Conservation (phyloP, 1,140 invertebrate genomes). For the Penaeus vannamei region DNA sequence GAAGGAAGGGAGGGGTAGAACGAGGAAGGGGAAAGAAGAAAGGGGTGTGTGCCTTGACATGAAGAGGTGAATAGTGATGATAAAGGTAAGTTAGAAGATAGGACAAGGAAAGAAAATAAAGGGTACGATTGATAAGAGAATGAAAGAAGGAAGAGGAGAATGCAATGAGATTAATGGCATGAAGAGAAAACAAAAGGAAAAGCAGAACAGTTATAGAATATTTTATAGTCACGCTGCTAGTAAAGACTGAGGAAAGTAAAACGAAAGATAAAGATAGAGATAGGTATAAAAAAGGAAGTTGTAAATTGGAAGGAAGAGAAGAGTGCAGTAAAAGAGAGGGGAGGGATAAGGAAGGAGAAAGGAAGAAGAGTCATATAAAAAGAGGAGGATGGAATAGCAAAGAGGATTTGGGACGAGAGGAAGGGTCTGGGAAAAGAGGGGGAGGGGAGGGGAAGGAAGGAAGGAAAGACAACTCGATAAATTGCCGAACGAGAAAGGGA, state of each 20-base stretch:
- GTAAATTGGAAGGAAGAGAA: neutral
- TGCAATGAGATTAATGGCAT: too few relatives aligned
- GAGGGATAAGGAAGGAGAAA: constrained; percentile 11
- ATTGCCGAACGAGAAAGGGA: too few relatives aligned
- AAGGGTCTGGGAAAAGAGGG: too few relatives aligned
- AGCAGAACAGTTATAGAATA: too few relatives aligned
- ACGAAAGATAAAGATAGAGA: neutral
- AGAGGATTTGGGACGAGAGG: too few relatives aligned
- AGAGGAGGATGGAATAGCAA: too few relatives aligned
- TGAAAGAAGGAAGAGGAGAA: neutral
- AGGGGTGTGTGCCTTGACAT: too few relatives aligned
- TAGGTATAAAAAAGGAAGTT: neutral
- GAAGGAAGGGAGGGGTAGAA: neutral
- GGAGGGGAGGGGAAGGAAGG: too few relatives aligned
- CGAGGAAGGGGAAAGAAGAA: neutral
- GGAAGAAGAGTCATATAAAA: too few relatives aligned
- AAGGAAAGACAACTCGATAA: too few relatives aligned
- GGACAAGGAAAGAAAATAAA: neutral
- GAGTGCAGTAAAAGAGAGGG: constrained; percentile 11
- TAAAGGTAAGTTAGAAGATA: neutral
- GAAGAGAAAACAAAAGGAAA: too few relatives aligned
- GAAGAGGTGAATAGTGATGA: too few relatives aligned
- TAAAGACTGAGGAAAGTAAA: neutral
- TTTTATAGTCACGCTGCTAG: neutral
- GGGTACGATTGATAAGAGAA: neutral